Evolutionary conservation across 2,888 invertebrate species (phyloP).

Genomic region (Oligia latruncula): DNA sequence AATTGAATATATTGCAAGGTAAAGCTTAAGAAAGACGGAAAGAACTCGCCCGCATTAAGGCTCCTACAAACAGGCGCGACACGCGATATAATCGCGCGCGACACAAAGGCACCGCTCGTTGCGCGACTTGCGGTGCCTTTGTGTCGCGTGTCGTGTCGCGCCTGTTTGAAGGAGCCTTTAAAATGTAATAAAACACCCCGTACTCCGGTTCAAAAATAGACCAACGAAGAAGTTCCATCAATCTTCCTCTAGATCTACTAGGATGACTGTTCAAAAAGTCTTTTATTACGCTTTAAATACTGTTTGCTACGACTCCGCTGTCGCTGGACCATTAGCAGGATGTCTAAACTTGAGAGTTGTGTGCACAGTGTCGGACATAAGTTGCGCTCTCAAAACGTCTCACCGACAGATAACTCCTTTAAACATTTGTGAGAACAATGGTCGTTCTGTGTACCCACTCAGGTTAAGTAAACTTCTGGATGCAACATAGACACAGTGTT

Average conservation of each 20-base stretch:
- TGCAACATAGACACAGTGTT: neutral
- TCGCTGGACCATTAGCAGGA: slow-evolving; percentile 36
- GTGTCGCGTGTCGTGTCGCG: too few species aligned
- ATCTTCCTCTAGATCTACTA: slow-evolving; percentile 22
- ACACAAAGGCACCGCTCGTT: too few species aligned
- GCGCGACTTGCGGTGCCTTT: too few species aligned
- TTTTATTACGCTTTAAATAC: slow-evolving; percentile 20
- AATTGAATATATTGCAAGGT: neutral
- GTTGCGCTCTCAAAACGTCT: slow-evolving; percentile 18
- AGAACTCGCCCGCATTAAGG: neutral
- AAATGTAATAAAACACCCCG: neutral
- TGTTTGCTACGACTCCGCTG: slow-evolving; percentile 7
- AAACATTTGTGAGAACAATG: slow-evolving; percentile 26
- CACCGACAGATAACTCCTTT: slow-evolving; percentile 12
- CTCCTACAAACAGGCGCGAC: too few species aligned
- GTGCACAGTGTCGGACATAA: slow-evolving; percentile 36
- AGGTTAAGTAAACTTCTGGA: neutral
- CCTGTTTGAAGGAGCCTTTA: too few species aligned
- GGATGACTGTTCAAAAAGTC: slow-evolving; percentile 34
- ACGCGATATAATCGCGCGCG: too few species aligned
- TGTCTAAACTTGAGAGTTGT: slow-evolving; percentile 33
- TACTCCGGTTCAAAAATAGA: neutral
- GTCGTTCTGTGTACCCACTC: neutral
- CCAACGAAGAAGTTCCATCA: slow-evolving; percentile 21
- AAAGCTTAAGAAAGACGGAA: neutral